Base-by-base conservation (phyloP, 2,888 invertebrate species). In the Drosophila prolongata region DNA sequence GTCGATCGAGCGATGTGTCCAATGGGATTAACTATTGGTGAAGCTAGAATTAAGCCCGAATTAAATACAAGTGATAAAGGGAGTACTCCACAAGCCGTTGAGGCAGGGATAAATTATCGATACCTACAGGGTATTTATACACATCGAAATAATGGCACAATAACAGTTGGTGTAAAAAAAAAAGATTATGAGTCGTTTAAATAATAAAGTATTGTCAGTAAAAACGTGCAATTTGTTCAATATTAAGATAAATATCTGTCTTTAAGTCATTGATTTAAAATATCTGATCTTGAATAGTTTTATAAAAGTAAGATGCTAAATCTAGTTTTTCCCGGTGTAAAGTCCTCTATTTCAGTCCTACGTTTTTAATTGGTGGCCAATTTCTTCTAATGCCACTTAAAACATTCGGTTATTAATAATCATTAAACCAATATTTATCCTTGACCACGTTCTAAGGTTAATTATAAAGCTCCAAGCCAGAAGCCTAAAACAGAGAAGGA, bases 1-100 rank as follows among this genome's bases (percentile, higher is more conserved):
- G 76, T 61, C 61, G 71, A 71, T 46, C 65, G 61, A 53, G 59
- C 74, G 67, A 76, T 78, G 77, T 76, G 79, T 83, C 80, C 71
- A 86, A 83, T 83, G 72, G 89, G 80, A 77, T 83, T 83, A 80
- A 72, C 75, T 75, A 78, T 82, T 80, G 66, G 53, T 62, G 40
- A 53, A 27, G 35, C 53, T 43, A 44, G 52, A 43, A 49, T 67
- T 49, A 49, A 44, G 19, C 47, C 55, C 11, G 43, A 35, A 67
- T 49, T 27, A 65, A 65, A 66, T 47, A 44, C 47, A 37, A 69
- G 46, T 64, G 64, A 65, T 65, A 50, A 65, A 65, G 49, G 58
- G 38, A 49, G 47, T 27, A 35, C 34, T 50, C 30, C 43, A 16
- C 37, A 37, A 59, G 60, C 30, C 27, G 46, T 40, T 64, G 53